Evolutionary conservation across 2,888 invertebrate genomes (phyloP).

Genomic region (Coleophora deauratella): DNA sequence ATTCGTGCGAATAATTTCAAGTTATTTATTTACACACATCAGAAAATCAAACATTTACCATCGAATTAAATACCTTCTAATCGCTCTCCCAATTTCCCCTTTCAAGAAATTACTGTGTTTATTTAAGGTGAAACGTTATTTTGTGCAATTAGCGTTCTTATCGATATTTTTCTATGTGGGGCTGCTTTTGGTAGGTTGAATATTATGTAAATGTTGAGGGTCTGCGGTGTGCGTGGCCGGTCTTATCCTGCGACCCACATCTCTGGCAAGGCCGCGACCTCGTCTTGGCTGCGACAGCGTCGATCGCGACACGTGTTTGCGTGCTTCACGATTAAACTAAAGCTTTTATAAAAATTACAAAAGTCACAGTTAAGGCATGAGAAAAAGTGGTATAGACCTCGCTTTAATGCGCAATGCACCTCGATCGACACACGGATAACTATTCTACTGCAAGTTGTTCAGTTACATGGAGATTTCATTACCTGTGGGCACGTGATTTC

Average conservation of each 20-base stretch:
- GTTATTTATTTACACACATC: conserved; percentile 17
- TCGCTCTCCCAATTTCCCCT: conserved; percentile 36
- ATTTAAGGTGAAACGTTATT: conserved; percentile 33
- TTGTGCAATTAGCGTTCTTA: conserved; percentile 51
- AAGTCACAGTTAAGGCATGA: background rate
- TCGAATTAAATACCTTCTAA: conserved; percentile 19
- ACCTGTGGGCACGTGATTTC: too few species aligned
- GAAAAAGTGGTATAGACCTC: too few species aligned
- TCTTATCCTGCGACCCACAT: conserved; percentile 68
- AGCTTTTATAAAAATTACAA: background rate
- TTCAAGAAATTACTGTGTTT: conserved; percentile 25
- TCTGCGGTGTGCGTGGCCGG: conserved; percentile 35
- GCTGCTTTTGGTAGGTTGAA: conserved; percentile 4
- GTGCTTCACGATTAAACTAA: conserved; percentile 1
- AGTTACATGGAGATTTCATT: too few species aligned
- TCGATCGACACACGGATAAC: background rate
- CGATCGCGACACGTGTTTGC: conserved; percentile 21
- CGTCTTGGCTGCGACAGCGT: conserved; percentile 26
- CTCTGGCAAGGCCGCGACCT: conserved; percentile 59
- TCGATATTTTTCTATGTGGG: conserved; percentile 22
- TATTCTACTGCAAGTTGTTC: too few species aligned
- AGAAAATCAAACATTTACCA: conserved; percentile 5
- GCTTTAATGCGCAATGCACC: conserved; percentile 4
- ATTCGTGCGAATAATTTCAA: background rate
- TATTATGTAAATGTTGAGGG: conserved; percentile 69